A percentile compares a stretch with the other conserved stretches of the same genome.
Conservation (phyloP, 2,888 invertebrate genomes). For the Celastrina argiolus region DNA sequence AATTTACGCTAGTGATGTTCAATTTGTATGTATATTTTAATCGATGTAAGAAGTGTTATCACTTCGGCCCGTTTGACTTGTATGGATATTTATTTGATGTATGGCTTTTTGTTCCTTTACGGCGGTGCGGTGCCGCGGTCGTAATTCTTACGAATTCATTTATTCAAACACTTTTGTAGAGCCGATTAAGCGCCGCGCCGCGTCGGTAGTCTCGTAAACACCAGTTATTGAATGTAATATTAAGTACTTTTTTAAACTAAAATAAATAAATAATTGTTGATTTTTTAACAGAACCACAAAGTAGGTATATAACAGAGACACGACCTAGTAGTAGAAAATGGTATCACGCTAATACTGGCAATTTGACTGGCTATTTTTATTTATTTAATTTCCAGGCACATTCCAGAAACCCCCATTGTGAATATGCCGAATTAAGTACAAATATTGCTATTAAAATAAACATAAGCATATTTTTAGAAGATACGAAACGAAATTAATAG, state of each 20-base stretch:
- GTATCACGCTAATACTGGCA: no score
- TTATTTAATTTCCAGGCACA: no score
- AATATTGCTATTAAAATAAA: no score
- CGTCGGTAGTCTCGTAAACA: neutral
- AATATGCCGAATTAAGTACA: no score
- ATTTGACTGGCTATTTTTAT: no score
- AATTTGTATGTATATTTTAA: conserved; percentile 7
- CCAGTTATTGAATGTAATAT: neutral
- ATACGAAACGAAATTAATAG: no score
- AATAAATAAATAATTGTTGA: neutral
- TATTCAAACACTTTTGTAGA: conserved; percentile 1
- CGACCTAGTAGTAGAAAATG: no score
- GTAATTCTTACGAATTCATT: neutral
- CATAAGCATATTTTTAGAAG: no score
- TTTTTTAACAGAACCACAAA: no score
- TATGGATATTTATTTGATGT: neutral
- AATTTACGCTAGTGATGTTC: neutral
- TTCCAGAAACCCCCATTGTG: no score
- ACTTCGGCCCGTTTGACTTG: neutral
- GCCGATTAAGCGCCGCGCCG: neutral
- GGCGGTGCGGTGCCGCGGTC: neutral
- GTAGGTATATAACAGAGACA: no score
- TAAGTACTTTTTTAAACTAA: neutral
- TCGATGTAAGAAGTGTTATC: neutral
- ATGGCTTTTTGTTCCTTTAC: neutral